These are phyloP conservation scores for Papilio gigon DNA, from an alignment of 2,888 invertebrate species.

Conservation along the genomic window DNA sequence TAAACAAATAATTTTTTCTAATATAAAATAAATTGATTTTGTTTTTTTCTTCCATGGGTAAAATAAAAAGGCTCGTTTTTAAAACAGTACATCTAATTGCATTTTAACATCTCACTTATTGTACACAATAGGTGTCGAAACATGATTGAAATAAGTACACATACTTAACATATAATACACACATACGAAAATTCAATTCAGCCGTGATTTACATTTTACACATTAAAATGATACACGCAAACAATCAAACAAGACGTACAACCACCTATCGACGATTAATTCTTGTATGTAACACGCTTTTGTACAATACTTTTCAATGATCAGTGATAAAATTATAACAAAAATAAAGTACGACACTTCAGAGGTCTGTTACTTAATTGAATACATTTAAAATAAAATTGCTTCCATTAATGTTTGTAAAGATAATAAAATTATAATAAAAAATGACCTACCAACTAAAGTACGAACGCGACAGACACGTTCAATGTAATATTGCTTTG, in stretches of 20 bases:
- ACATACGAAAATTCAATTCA: constrained; percentile 32
- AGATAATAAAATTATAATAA: constrained; percentile 6
- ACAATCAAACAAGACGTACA: constrained; percentile 61
- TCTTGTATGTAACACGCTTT: not conserved
- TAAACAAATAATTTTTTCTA: no score
- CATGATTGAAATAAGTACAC: constrained; percentile 36
- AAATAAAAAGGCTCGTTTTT: constrained; percentile 55
- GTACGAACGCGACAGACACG: constrained; percentile 45
- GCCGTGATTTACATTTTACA: constrained; percentile 33
- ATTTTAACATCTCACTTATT: constrained; percentile 81
- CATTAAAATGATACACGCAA: constrained; percentile 54
- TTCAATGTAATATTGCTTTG: constrained; percentile 65
- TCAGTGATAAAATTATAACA: not conserved
- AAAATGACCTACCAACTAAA: constrained; percentile 33
- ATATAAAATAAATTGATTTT: not conserved
- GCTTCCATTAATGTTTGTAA: not conserved
- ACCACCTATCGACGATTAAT: constrained; percentile 39
- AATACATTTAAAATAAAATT: not conserved
- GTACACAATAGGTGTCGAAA: constrained; percentile 73
- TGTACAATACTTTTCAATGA: constrained; percentile 15
- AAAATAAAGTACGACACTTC: not conserved
- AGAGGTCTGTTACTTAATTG: not conserved
- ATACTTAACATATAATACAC: constrained; percentile 42
- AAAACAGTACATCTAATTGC: constrained; percentile 82
- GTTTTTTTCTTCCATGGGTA: not conserved